Base-by-base conservation (phyloP, 2,113 vertebrate species). In the Pagrus major region DNA sequence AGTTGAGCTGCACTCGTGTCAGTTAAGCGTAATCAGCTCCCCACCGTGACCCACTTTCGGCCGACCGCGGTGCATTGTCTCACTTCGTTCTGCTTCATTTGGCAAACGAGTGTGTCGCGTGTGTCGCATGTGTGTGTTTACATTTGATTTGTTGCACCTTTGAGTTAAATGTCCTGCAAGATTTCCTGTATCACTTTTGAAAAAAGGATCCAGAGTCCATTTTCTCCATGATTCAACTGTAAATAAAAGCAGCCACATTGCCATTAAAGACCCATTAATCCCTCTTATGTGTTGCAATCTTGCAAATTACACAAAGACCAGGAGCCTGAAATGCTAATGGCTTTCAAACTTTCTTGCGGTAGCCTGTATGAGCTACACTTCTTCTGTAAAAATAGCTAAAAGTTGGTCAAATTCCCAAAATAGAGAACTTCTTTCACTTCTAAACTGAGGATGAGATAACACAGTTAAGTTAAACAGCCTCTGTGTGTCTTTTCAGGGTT, bases 41-140 rank as follows among this genome's bases (percentile, higher is more conserved):
- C 66, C 68, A 15, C 54, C 0, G 52, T 86, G 90, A 87, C 87
- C 90, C 83, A 88, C 79, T 88, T 91, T 76, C 80, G 66, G 75
- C 47, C 16, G 12, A n/a, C 7, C 4, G 18, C 1, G 4, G 33
- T 46, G n/a, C 75, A 80, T 77, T 86, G 89, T 86, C 73, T 71
- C 67, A 46, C 58, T 78, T 71, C 0, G 39, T 87, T 89, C 77
- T 79, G 82, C 82, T 81, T 89, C 80, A 60, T 76, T 91, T 76
- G 49, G 35, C 71, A 39, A 25, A 71, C 61, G 33, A 58, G 81
- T 12, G 64, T 25, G 63, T 15, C 6, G 5, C 47, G 42, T 27
- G 23, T n/a, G 31, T 51, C 49, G 25, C 39, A 25, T 55, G 44
- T 49, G 63, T 15, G 25, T 25, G 47, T 41, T 4, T 58, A 5